phyloP scores from a whole-genome alignment of 1,140 invertebrate species.

The Eufriesea mexicana region DNA sequence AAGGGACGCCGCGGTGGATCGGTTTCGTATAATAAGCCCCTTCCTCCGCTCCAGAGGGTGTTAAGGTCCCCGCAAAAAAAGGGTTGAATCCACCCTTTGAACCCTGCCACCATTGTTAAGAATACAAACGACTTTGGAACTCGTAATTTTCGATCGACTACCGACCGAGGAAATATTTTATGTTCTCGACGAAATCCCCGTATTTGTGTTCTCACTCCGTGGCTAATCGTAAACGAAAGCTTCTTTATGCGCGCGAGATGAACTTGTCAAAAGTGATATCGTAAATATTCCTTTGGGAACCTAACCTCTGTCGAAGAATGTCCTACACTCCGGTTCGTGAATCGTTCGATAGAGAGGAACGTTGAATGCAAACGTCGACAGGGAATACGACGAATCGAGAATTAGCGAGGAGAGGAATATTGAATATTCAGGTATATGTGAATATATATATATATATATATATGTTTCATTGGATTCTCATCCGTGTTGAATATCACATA shows the following conservation, averaged over 20 bases:
- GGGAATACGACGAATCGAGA: background rate
- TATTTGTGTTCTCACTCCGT: background rate
- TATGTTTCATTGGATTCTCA: no score
- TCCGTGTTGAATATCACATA: no score
- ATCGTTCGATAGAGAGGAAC: background rate
- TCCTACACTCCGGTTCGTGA: background rate
- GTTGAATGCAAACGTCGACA: background rate
- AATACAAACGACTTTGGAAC: constrained; percentile 51
- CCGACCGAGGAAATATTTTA: constrained; percentile 48
- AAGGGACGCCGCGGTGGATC: constrained; percentile 65
- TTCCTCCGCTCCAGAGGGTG: constrained; percentile 55
- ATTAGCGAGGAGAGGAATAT: background rate
- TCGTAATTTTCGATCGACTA: constrained; percentile 43
- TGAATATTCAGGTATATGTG: no score
- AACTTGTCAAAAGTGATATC: constrained; percentile 23
- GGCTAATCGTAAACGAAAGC: constrained; percentile 34
- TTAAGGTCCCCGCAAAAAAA: constrained; percentile 66
- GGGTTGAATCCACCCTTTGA: constrained; percentile 60
- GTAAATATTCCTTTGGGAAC: constrained; percentile 2
- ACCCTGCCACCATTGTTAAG: constrained; percentile 28
- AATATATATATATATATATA: no score
- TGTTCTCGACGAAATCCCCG: constrained; percentile 34
- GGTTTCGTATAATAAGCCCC: constrained; percentile 70
- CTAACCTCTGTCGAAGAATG: background rate
- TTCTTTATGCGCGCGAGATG: constrained; percentile 1